These are phyloP conservation scores for Autographa gamma DNA, from an alignment of 2,888 invertebrate species.

Conservation along the genomic window DNA sequence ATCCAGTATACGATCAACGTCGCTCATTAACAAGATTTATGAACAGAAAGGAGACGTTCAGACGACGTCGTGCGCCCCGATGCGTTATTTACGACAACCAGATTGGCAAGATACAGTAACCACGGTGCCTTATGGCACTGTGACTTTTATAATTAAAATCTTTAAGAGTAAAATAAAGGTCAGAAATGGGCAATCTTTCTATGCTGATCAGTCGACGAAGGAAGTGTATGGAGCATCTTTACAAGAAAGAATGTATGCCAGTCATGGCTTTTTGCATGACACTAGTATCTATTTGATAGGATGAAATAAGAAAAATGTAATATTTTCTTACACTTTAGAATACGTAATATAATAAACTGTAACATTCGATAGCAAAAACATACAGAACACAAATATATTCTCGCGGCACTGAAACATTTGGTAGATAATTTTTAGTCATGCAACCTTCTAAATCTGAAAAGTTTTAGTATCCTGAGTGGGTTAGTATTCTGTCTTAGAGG, in stretches of 20 bases:
- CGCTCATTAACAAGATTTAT: slow-evolving; percentile 88
- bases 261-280: neutral
- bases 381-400: slow-evolving; percentile 25
- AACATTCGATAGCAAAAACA: slow-evolving; percentile 10
- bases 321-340: neutral
- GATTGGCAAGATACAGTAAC: slow-evolving; percentile 75
- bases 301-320: neutral
- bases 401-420: slow-evolving; percentile 37
- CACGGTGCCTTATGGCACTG: slow-evolving; percentile 59
- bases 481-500: slow-evolving; percentile 45
- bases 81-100: slow-evolving; percentile 82
- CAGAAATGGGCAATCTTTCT: slow-evolving; percentile 40
- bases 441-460: slow-evolving; percentile 41
- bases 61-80: slow-evolving; percentile 77
- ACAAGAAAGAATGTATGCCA: neutral
- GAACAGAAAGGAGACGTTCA: slow-evolving; percentile 80
- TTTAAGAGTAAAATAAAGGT: slow-evolving; percentile 49
- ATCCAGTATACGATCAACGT: slow-evolving; percentile 81
- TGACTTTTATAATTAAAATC: slow-evolving; percentile 61
- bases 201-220: slow-evolving; percentile 31
- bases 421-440: slow-evolving; percentile 47
- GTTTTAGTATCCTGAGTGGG: slow-evolving; percentile 51
- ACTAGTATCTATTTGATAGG: neutral
- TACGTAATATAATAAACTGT: neutral
- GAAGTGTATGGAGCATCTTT: slow-evolving; percentile 23